These are phyloP conservation scores for Erebia ligea DNA, from an alignment of 2,888 invertebrate species.

Conservation along the genomic window DNA sequence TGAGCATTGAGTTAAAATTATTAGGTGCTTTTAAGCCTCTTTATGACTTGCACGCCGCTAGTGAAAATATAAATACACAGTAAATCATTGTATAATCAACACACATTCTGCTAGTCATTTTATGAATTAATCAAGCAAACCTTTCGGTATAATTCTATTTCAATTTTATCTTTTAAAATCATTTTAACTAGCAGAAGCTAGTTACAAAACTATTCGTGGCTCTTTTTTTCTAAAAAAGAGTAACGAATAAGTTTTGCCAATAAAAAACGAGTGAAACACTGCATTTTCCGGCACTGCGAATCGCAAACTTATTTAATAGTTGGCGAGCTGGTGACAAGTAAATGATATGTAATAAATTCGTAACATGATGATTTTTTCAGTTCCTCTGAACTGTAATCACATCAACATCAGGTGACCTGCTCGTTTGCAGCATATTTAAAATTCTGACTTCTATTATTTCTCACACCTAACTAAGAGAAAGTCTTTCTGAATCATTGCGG, in stretches of 20 bases:
- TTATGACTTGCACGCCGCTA: too few relatives aligned
- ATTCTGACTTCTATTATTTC: too few relatives aligned
- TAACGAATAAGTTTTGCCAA: not conserved
- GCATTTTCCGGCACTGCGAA: constrained; percentile 18
- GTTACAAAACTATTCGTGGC: too few relatives aligned
- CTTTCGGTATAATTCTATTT: not conserved
- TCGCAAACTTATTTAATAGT: constrained; percentile 13
- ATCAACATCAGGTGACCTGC: too few relatives aligned
- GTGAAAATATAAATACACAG: too few relatives aligned
- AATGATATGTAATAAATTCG: not conserved
- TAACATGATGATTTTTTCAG: not conserved
- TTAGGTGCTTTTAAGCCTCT: too few relatives aligned
- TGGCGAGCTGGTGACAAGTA: not conserved
- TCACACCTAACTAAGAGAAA: too few relatives aligned
- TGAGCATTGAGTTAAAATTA: too few relatives aligned
- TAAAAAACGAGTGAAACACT: constrained; percentile 20
- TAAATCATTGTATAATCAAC: not conserved
- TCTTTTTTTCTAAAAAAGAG: not conserved
- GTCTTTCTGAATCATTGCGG: too few relatives aligned
- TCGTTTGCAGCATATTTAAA: too few relatives aligned
- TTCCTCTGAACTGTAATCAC: too few relatives aligned
- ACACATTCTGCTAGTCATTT: not conserved
- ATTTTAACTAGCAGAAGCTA: not conserved
- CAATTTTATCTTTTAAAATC: constrained; percentile 13
- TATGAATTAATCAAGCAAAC: not conserved